Evolutionary conservation across 2,113 vertebrate species (phyloP), one percentile per base, ranked within the genome.

Genomic region (Hystrix cristata): DNA sequence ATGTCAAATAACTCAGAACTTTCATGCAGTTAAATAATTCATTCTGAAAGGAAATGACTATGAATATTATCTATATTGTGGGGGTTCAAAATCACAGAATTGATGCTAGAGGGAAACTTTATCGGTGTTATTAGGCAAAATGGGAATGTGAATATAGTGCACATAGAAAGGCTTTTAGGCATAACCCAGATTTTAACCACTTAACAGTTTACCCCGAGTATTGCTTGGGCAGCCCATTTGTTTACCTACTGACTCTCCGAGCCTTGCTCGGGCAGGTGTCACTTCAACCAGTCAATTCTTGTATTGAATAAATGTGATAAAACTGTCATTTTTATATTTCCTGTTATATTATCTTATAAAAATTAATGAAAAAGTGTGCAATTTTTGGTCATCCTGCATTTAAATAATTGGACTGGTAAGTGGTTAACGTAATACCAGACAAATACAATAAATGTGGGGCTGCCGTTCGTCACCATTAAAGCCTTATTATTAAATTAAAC

Each of bases 11-110:
- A 84, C 46, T 72, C 81, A 87, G 57, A 91, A 93, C 38, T 76
- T 92, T 83, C 67, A 95, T 46, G 74, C 25, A 72, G 81, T 88
- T 69, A 94, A 38, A 46, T 67, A 91, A 90, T 79, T 91, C 69
- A 79, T 80, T 93, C 46, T 79, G 31, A 94, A 94, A 62, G 27
- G 69, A 74, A 92, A 92, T 48, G 81, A 16, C 59, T 94, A 38
- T 90, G 27, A 86, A 86, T 88, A 62, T 94, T 85, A 80, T 83
- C 29, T 90, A 10, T 57, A 80, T 62, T 34, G 8, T 55, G n/a
- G 31, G 83, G 8, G 21, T 65, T 94, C 80, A 90, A 79, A 84
- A 84, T 15, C n/a, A 89, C 79, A 94, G 11, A 71, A 85, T 60
- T 78, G 10, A 59, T 71, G 14, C 38, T 25, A 76, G 13, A 78